Conservation (phyloP, 2,888 invertebrate genomes). For the Troilus luridus region DNA sequence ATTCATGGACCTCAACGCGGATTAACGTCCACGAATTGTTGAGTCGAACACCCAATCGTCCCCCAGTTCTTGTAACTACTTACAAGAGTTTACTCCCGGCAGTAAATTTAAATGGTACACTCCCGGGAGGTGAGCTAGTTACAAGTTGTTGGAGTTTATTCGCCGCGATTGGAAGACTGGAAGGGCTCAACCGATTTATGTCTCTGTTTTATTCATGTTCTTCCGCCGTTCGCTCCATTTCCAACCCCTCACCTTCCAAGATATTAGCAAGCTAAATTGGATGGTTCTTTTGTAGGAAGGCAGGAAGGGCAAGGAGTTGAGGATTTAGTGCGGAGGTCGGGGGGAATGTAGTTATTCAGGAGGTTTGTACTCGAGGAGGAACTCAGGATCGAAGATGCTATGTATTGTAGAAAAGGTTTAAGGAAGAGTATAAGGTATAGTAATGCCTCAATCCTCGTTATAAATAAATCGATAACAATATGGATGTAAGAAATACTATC, state of each 20-base stretch:
- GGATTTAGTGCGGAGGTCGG: constrained; percentile 13
- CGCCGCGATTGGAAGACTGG: constrained; percentile 41
- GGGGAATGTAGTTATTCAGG: background rate
- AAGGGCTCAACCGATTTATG: constrained; percentile 49
- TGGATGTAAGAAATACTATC: too few species aligned
- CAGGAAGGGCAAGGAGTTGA: background rate
- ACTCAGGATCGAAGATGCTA: background rate
- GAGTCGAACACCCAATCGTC: background rate
- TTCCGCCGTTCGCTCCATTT: constrained; percentile 32
- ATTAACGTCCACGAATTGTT: background rate
- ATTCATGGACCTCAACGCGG: too few species aligned
- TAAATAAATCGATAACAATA: too few species aligned
- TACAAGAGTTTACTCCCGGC: background rate
- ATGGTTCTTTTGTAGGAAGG: background rate
- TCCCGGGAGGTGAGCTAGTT: background rate
- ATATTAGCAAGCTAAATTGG: constrained; percentile 54
- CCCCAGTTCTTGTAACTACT: background rate
- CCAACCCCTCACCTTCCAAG: constrained; percentile 8
- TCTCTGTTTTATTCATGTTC: constrained; percentile 56
- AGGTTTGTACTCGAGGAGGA: background rate
- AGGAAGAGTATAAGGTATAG: too few species aligned
- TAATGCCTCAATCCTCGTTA: too few species aligned
- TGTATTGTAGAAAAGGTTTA: background rate
- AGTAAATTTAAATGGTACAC: background rate
- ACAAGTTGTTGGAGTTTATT: constrained; percentile 28